Conservation (phyloP, 2,888 invertebrate genomes). For the Meliscaeva auricollis region DNA sequence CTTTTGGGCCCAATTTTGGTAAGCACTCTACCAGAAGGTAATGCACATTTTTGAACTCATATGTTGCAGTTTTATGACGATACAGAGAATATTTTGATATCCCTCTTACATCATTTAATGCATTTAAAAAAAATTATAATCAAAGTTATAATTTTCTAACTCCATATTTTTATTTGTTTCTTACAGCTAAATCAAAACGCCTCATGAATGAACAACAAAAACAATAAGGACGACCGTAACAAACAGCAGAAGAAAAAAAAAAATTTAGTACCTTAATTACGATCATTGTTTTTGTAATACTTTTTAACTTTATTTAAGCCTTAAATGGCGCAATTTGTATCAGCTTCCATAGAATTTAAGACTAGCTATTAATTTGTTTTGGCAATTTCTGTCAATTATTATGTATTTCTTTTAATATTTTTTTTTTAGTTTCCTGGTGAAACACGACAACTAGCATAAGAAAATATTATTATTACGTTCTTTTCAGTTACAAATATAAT, state of each 20-base stretch:
- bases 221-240: not conserved
- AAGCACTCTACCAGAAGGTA: too few relatives aligned
- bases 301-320: conserved; percentile 37
- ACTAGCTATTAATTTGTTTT: conserved; percentile 25
- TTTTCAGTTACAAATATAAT: not conserved
- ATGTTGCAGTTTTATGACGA: too few relatives aligned
- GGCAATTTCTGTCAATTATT: conserved; percentile 8
- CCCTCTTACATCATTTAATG: too few relatives aligned
- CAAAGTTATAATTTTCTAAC: not conserved
- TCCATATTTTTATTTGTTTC: not conserved
- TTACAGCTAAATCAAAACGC: conserved; percentile 36
- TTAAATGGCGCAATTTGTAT: conserved; percentile 36
- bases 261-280: conserved; percentile 23
- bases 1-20: too few relatives aligned
- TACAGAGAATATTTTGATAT: too few relatives aligned
- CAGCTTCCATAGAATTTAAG: conserved; percentile 55
- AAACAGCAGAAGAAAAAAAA: not conserved
- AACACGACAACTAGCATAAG: not conserved
- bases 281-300: conserved; percentile 24
- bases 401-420: too few relatives aligned
- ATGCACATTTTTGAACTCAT: too few relatives aligned
- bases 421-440: conserved; percentile 45
- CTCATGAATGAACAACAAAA: not conserved
- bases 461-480: not conserved
- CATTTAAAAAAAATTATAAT: too few relatives aligned